Conservation (phyloP, 2,797 vertebrate genomes). For the Coregonus ussuriensis region DNA sequence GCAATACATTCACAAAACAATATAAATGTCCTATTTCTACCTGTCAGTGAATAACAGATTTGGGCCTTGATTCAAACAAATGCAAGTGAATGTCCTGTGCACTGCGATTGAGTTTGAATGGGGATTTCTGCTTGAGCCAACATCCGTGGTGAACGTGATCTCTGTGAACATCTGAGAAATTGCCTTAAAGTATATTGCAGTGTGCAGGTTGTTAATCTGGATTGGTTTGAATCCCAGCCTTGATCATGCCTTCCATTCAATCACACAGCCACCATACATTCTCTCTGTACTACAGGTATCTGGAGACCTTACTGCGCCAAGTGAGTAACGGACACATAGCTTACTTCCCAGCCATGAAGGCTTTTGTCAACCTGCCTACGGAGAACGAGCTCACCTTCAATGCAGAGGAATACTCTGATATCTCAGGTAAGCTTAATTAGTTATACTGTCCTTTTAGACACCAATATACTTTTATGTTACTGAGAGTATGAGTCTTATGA, state of each 20-base stretch:
- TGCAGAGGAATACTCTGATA: slow-evolving; percentile 98
- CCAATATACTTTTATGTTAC: not conserved
- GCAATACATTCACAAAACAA: too few relatives aligned
- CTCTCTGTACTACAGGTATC: slow-evolving; percentile 81
- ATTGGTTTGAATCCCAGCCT: not conserved
- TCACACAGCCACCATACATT: not conserved
- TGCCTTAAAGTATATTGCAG: too few relatives aligned
- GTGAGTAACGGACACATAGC: slow-evolving; percentile 99
- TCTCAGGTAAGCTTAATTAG: slow-evolving; percentile 82
- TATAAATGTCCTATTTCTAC: too few relatives aligned
- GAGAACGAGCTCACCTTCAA: slow-evolving; percentile 98
- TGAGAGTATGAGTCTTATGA: not conserved
- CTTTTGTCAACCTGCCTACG: slow-evolving; percentile 97
- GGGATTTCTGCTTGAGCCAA: not conserved
- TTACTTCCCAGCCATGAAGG: slow-evolving; percentile 99
- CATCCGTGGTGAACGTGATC: not conserved
- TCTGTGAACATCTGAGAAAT: not conserved
- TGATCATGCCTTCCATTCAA: not conserved
- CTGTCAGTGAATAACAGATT: too few relatives aligned
- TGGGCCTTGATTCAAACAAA: slow-evolving; percentile 59
- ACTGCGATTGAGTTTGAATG: not conserved
- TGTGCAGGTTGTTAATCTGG: not conserved
- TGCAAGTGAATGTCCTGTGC: too few relatives aligned
- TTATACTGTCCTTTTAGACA: not conserved
- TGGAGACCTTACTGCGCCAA: slow-evolving; percentile 97